Evolutionary conservation across 2,797 vertebrate genomes (phyloP), one percentile per base, ranked within the genome.

Genomic region (Catamblyrhynchus diadema): DNA sequence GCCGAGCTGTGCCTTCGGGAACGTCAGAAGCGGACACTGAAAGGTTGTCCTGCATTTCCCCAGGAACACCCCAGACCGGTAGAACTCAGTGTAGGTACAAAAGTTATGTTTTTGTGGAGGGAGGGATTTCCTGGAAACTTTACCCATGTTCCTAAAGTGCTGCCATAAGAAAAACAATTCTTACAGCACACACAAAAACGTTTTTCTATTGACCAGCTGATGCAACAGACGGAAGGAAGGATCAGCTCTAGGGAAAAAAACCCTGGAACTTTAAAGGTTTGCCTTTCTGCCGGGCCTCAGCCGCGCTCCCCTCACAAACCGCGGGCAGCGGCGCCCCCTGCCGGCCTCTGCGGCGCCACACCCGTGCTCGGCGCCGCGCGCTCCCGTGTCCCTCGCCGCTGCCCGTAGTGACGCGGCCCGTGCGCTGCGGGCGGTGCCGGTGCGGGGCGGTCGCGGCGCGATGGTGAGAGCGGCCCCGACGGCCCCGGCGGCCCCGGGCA

Each of bases 381-480:
- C 6, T 24, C 0, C 1, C 2, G 42, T 75, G 93, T 41, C 35
- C 81, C 84, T 72, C 22, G 8, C 45, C 61, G 61, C 4, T 1
- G 4, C 2, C 74, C 83, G 94, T 96, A 93, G 56, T 21, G 35
- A 47, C 41, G 33, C 7, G 13, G 8, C 27, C 27, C 23, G 42
- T 2, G 73, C 86, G 14, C 17, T 2, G 21, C 27, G 18, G 21
- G 8, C n/a, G 19, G 8, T 3, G 19, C 51, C 51, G 50, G 50
- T 59, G 25, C 53, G 70, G 91, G 91, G 48, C 78, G 97, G 37
- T 21, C 8, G 37, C 12, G 41, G 33, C 62, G 86, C 97, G 94
- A 98, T 98, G 98, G 98, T 98, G 98, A 98, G 8, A 12, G 3
- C 50, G 13, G 32, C 30, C 1, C 10, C 22, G n/a, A 22, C 30